phyloP scores from a whole-genome alignment of 2,113 vertebrate genomes.

The Podarcis raffonei region DNA sequence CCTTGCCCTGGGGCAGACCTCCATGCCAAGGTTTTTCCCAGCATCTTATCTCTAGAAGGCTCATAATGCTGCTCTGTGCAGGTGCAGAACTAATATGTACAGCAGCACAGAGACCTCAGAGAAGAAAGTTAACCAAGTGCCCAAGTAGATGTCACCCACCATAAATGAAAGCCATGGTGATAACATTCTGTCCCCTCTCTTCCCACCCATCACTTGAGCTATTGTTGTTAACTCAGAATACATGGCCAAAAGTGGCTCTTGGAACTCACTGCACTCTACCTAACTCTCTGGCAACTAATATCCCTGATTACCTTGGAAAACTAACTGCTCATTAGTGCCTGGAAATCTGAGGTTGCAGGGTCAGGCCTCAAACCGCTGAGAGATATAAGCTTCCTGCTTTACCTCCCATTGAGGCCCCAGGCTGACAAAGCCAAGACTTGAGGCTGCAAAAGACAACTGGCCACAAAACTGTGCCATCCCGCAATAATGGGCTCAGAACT shows the following conservation, averaged over 20 bases:
- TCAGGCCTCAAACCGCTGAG: constrained; percentile 80
- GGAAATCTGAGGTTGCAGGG: constrained; percentile 71
- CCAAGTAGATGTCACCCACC: not conserved
- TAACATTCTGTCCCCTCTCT: not conserved
- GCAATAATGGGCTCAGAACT: constrained; percentile 45
- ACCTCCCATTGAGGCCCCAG: constrained; percentile 71
- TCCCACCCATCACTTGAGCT: constrained; percentile 1
- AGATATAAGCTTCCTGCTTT: constrained; percentile 74
- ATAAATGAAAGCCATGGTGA: accelerated
- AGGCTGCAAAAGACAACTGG: constrained; percentile 74
- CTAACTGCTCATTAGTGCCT: constrained; percentile 76
- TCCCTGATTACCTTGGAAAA: constrained; percentile 78
- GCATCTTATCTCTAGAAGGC: not conserved
- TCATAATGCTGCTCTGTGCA: not conserved
- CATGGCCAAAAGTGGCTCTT: constrained; percentile 52
- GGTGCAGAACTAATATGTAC: not conserved
- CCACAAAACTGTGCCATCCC: constrained; percentile 48
- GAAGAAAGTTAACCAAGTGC: not conserved
- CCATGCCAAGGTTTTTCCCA: not conserved
- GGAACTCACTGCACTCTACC: constrained; percentile 42
- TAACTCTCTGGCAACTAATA: constrained; percentile 74
- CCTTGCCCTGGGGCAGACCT: not conserved
- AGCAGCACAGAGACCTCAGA: not conserved
- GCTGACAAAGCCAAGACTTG: constrained; percentile 68
- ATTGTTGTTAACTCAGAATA: constrained; percentile 35